Conservation (phyloP, 2,797 vertebrate genomes). For the Notolepis coatsorum region DNA sequence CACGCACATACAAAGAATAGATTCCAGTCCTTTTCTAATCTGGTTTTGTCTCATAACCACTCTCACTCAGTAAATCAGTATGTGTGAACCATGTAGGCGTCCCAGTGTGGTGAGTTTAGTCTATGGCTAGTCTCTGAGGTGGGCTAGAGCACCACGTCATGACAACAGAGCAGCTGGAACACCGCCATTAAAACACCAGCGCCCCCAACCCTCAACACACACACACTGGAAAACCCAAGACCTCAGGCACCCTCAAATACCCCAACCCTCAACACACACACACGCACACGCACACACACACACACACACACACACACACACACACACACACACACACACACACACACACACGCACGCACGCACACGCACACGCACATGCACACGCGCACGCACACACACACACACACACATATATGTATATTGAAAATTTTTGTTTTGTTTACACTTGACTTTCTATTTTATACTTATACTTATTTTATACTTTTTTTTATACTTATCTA, state of each 20-base stretch:
- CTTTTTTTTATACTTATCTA: no score
- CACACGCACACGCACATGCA: not conserved
- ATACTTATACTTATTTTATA: no score
- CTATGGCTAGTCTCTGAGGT: slow-evolving; percentile 65
- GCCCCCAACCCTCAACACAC: slow-evolving; percentile 69
- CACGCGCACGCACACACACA: not conserved
- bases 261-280: slow-evolving; percentile 46
- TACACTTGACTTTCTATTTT: no score
- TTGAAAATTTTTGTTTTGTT: no score
- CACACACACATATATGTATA: not conserved
- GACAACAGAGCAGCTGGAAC: slow-evolving; percentile 64
- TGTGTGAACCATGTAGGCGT: slow-evolving; percentile 62
- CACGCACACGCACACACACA: slow-evolving; percentile 15
- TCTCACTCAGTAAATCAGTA: slow-evolving; percentile 52
- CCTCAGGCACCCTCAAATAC: slow-evolving; percentile 79
- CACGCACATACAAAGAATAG: no score
- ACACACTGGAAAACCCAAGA: slow-evolving; percentile 75
- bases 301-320: slow-evolving; percentile 25
- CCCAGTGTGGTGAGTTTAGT: slow-evolving; percentile 74
- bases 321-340: slow-evolving; percentile 25
- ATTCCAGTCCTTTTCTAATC: no score
- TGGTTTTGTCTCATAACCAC: slow-evolving; percentile 43
- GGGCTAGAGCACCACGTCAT: slow-evolving; percentile 67
- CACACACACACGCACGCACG: not conserved
- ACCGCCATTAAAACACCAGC: slow-evolving; percentile 54